phyloP scores from a whole-genome alignment of 2,113 vertebrate species.

The Peromyscus maniculatus region DNA sequence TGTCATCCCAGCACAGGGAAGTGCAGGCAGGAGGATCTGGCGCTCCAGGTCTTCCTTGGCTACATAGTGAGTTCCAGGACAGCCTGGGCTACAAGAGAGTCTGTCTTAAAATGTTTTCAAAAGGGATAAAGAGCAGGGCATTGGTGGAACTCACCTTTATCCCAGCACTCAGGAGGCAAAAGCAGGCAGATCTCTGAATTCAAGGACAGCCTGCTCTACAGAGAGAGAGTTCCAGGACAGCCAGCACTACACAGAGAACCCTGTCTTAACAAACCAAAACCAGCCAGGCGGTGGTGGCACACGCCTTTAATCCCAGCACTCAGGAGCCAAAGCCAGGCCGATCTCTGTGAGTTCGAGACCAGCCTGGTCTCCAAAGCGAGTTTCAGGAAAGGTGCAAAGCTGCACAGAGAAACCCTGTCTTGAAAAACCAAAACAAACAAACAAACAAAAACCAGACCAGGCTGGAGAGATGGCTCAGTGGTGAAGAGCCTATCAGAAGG shows the following conservation, averaged over 20 bases:
- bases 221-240: background rate
- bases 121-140: background rate
- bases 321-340: background rate
- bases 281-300: too few species aligned
- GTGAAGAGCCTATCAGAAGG: background rate
- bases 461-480: too few species aligned
- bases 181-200: background rate
- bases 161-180: too few species aligned
- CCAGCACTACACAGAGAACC: too few species aligned
- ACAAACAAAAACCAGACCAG: too few species aligned
- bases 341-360: background rate
- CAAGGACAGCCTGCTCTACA: background rate
- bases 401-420: too few species aligned
- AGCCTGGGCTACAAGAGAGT: background rate
- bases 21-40: background rate
- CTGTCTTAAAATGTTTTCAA: background rate
- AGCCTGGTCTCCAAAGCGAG: background rate
- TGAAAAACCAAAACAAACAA: too few species aligned
- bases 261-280: too few species aligned
- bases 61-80: background rate
- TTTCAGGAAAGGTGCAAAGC: too few species aligned
- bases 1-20: background rate
- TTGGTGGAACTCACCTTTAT: too few species aligned
- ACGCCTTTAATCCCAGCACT: too few species aligned
- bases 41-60: background rate